A percentile compares a stretch with the other conserved stretches of the same genome.
Conservation (phyloP, 2,113 vertebrate species). For the Eclectus roratus region DNA sequence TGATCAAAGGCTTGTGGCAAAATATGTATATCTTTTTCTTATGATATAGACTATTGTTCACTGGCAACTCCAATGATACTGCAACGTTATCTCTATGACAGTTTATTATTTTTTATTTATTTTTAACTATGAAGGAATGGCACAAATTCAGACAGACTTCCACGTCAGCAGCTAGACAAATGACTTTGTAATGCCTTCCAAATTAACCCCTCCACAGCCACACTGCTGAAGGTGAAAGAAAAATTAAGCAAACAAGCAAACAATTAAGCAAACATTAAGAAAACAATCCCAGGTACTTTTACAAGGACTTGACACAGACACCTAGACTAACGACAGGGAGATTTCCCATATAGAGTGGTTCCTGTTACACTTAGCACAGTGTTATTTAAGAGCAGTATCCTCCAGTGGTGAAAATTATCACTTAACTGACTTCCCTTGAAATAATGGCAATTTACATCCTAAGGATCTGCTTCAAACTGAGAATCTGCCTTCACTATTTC, state of each 20-base stretch:
- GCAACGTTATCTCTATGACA: conserved; percentile 60
- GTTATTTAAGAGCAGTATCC: neutral
- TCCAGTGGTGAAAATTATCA: neutral
- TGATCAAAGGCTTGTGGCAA: conserved; percentile 62
- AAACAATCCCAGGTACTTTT: neutral
- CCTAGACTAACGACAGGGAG: neutral
- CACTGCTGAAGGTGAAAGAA: neutral
- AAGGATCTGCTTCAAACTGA: neutral
- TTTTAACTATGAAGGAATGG: conserved; percentile 31
- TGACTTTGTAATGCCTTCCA: neutral
- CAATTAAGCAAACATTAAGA: too few relatives aligned
- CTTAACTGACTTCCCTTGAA: neutral
- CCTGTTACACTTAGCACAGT: neutral
- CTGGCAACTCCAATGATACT: conserved; percentile 56
- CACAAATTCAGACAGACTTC: conserved; percentile 12
- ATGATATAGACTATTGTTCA: conserved; percentile 57
- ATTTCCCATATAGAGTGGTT: neutral
- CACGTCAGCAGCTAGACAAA: neutral
- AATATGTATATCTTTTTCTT: conserved; percentile 57
- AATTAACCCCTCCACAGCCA: conserved; percentile 33
- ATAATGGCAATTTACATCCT: neutral
- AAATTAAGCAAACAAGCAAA: neutral
- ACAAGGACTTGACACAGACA: neutral
- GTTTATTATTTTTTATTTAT: conserved; percentile 9
- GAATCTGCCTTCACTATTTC: neutral